Evolutionary conservation across 92 coral and sea anemone species (phyloP), one percentile per base, ranked within the genome.

Genomic region (Heteractis magnifica): DNA sequence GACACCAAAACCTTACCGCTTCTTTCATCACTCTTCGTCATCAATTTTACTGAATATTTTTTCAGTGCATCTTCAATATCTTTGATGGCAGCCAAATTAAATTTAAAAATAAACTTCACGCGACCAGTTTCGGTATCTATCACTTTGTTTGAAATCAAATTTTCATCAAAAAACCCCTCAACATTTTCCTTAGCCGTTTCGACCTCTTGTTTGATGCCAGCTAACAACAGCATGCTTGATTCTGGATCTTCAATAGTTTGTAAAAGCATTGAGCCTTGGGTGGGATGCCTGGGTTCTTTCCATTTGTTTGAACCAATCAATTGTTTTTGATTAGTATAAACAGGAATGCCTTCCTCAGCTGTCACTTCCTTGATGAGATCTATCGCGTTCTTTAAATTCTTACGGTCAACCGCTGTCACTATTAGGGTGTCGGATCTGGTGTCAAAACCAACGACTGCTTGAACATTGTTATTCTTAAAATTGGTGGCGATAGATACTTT

Each of bases 281-380:
- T 62, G 4, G 19, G 65, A 23, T 50, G 68, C 21, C 2, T 56
- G 10, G 88, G 76, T n/a, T 75, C 62, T 56, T 71, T 75, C 94
- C 94, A 93, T 73, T 93, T 91, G 13, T 78, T 74, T 13, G 80
- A 86, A 34, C 58, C 76, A 65, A 81, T 65, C 41, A 93, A 72
- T 65, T 75, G 82, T 0, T 82, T 55, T 75, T 92, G 94, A 23
- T 82, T 92, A 20, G 90, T 87, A 1, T 90, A 89, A 55, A 93
- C 44, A 55, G 8, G 68, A 21, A 75, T 23, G 77, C 77, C 49
- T 59, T 85, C 80, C 80, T 93, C 92, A 56, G 55, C 65, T 14
- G 82, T 68, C 51, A 84, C 41, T 11, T 7, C 44, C 62, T 87
- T 76, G 44, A 90, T 74, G 18, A 84, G 14, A 0, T 51, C 4